A percentile compares a stretch with the other conserved stretches of the same genome.
Evolutionary conservation across 1,140 invertebrate species (phyloP).

Genomic region (Drosophila mayri): DNA sequence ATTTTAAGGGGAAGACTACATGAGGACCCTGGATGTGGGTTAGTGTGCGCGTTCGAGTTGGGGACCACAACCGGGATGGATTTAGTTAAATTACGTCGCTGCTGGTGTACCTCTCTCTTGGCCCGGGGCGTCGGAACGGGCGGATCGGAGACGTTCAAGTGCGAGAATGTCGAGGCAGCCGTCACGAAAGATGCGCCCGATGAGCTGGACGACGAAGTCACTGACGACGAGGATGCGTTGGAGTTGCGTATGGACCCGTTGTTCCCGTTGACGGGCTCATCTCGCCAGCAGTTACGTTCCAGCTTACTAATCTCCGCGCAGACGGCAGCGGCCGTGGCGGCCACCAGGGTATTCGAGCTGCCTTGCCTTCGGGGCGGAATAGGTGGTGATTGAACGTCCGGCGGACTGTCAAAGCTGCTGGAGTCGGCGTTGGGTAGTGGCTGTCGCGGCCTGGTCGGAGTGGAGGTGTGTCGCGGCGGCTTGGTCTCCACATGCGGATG

Average conservation of each 20-base stretch:
- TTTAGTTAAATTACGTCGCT: slow-evolving; percentile 59
- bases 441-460: slow-evolving; percentile 44
- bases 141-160: slow-evolving; percentile 66
- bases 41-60: slow-evolving; percentile 44
- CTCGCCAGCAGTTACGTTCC: slow-evolving; percentile 78
- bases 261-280: slow-evolving; percentile 41
- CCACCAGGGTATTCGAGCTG: slow-evolving; percentile 64
- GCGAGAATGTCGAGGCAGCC: slow-evolving; percentile 76
- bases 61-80: slow-evolving; percentile 65
- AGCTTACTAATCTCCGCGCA: slow-evolving; percentile 74
- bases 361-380: slow-evolving; percentile 77
- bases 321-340: slow-evolving; percentile 74
- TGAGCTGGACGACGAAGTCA: slow-evolving; percentile 63
- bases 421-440: slow-evolving; percentile 63
- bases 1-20: slow-evolving; percentile 12
- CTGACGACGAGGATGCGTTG: slow-evolving; percentile 53
- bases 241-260: slow-evolving; percentile 63
- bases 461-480: slow-evolving; percentile 63
- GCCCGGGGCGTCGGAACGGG: slow-evolving; percentile 76
- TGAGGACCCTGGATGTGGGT: slow-evolving; percentile 52
- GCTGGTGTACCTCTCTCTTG: slow-evolving; percentile 83
- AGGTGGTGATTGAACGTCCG: slow-evolving; percentile 81
- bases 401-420: slow-evolving; percentile 73
- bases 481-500: slow-evolving; percentile 56
- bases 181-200: slow-evolving; percentile 79